phyloP scores from a whole-genome alignment of 1,140 invertebrate genomes.

The Pogonomyrmex barbatus region DNA sequence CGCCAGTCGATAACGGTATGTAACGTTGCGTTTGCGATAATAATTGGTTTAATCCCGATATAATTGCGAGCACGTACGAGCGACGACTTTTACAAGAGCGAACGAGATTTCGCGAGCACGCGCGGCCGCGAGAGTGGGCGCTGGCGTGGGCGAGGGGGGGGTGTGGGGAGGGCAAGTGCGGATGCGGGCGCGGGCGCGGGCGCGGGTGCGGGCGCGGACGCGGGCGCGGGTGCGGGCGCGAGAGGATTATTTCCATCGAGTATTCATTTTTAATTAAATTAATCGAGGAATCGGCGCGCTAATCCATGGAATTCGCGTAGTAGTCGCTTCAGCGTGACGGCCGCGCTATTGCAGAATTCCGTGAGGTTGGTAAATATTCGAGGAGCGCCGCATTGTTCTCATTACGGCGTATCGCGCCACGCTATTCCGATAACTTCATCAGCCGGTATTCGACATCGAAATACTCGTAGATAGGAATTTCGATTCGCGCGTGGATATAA shows the following conservation, averaged over 20 bases:
- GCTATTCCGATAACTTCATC: constrained; percentile 66
- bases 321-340: constrained; percentile 58
- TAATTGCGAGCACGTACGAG: constrained; percentile 48
- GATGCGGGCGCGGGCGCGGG: neutral
- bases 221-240: neutral
- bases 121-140: neutral
- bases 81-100: constrained; percentile 39
- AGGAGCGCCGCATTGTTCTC: constrained; percentile 65
- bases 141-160: neutral
- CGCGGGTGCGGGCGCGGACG: neutral
- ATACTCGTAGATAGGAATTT: constrained; percentile 53
- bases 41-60: constrained; percentile 58
- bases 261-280: constrained; percentile 61
- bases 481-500: constrained; percentile 56
- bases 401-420: constrained; percentile 60
- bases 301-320: constrained; percentile 58
- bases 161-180: too few species aligned
- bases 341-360: constrained; percentile 62
- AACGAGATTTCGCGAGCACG: constrained; percentile 21
- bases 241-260: constrained; percentile 36
- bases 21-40: constrained; percentile 33
- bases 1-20: constrained; percentile 34
- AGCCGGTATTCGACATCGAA: constrained; percentile 61
- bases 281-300: constrained; percentile 58
- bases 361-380: constrained; percentile 65